These are phyloP conservation scores for Lagopus muta DNA, from an alignment of 2,113 vertebrate species.

Conservation along the genomic window DNA sequence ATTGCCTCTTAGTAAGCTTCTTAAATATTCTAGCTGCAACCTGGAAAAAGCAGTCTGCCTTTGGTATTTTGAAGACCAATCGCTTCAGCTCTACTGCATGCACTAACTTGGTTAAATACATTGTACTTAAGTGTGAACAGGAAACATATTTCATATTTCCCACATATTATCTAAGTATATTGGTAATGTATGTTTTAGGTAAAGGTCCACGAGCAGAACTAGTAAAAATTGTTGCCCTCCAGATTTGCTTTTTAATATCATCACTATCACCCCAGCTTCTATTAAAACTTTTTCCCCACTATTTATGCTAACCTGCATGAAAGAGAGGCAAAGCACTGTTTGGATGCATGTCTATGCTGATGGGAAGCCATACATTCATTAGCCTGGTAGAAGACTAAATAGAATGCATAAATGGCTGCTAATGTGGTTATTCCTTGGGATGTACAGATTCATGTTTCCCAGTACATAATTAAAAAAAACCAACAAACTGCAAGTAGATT, in stretches of 20 bases:
- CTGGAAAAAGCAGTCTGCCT: background rate
- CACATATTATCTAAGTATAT: background rate
- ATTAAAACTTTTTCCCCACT: background rate
- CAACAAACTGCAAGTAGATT: background rate
- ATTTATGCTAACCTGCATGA: background rate
- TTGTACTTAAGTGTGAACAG: background rate
- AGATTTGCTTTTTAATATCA: background rate
- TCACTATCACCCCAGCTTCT: background rate
- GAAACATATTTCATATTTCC: background rate
- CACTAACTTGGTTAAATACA: background rate
- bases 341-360: background rate
- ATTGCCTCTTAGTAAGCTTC: background rate
- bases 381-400: background rate
- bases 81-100: background rate
- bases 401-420: rapidly evolving
- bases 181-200: background rate
- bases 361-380: background rate
- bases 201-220: background rate
- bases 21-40: background rate
- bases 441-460: background rate
- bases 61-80: background rate
- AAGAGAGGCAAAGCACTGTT: background rate
- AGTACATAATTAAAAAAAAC: background rate
- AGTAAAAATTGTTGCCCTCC: background rate
- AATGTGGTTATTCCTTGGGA: background rate